Conservation (phyloP, 2,113 vertebrate species). For the Saccopteryx bilineata region DNA sequence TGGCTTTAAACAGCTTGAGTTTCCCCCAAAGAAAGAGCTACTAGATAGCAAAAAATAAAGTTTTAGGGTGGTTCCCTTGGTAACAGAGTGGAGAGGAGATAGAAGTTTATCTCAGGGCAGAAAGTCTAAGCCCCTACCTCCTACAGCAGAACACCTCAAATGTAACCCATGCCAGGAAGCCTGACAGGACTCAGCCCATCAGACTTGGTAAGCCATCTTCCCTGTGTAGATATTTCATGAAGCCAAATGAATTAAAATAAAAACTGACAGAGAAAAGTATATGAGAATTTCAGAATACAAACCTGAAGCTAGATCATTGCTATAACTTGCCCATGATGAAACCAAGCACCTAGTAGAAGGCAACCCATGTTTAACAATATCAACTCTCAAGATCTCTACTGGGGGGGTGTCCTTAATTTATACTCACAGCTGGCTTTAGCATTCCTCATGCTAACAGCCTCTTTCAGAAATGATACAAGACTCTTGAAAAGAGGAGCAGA, state of each 20-base stretch:
- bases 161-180: not conserved
- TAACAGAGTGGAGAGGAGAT: conserved; percentile 16
- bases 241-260: not conserved
- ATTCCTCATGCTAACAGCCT: not conserved
- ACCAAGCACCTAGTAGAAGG: not conserved
- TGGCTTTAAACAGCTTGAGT: conserved; percentile 51
- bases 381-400: not conserved
- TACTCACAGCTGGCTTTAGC: not conserved
- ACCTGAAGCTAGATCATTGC: not conserved
- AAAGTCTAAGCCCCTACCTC: not conserved
- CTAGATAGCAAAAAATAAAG: not conserved
- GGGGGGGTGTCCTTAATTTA: not conserved
- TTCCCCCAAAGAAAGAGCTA: conserved; percentile 43
- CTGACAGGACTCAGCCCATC: too few species aligned
- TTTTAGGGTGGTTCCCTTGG: conserved; percentile 53
- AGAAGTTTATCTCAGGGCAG: not conserved
- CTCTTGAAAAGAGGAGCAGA: not conserved
- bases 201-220: not conserved
- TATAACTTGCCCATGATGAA: not conserved
- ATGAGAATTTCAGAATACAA: not conserved
- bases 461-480: not conserved
- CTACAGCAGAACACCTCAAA: not conserved
- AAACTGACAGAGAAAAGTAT: not conserved
- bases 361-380: not conserved
- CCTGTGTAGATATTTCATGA: not conserved